These are phyloP conservation scores for Syrrhaptes paradoxus DNA, from an alignment of 2,113 vertebrate genomes.

Conservation along the genomic window DNA sequence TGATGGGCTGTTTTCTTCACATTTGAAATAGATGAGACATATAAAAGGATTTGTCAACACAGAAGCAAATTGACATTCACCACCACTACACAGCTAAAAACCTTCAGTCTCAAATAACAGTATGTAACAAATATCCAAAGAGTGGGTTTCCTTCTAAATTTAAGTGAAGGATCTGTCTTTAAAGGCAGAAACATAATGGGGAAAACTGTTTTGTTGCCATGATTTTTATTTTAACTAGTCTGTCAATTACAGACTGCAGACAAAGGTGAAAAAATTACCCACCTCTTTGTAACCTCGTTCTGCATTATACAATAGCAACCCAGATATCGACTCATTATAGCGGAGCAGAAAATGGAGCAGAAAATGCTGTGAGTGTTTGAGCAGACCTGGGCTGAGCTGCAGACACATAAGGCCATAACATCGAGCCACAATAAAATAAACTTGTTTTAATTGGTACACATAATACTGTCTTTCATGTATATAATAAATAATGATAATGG, in stretches of 20 bases:
- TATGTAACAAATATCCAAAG: neutral
- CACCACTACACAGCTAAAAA: neutral
- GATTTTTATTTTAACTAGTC: neutral
- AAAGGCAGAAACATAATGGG: neutral
- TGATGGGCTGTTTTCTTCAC: neutral
- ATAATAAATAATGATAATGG: conserved; percentile 22
- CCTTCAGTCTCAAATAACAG: neutral
- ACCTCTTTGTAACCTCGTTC: neutral
- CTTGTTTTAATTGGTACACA: neutral
- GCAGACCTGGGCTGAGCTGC: neutral
- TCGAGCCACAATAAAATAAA: conserved; percentile 14
- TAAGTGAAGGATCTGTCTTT: neutral
- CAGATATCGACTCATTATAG: neutral
- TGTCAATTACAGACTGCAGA: neutral
- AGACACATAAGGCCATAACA: neutral
- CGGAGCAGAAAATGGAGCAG: neutral
- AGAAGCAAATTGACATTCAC: neutral
- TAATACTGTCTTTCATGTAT: neutral
- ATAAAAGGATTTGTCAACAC: neutral
- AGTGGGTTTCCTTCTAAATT: neutral
- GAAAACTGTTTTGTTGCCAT: neutral
- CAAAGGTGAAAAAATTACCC: conserved; percentile 2
- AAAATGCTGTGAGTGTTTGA: neutral
- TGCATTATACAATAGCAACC: neutral
- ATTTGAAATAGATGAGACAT: neutral